Percentiles rank a stretch among this genome's conserved stretches.
Evolutionary conservation across 2,888 invertebrate species (phyloP).

Genomic region (Acanthopleura granulata): DNA sequence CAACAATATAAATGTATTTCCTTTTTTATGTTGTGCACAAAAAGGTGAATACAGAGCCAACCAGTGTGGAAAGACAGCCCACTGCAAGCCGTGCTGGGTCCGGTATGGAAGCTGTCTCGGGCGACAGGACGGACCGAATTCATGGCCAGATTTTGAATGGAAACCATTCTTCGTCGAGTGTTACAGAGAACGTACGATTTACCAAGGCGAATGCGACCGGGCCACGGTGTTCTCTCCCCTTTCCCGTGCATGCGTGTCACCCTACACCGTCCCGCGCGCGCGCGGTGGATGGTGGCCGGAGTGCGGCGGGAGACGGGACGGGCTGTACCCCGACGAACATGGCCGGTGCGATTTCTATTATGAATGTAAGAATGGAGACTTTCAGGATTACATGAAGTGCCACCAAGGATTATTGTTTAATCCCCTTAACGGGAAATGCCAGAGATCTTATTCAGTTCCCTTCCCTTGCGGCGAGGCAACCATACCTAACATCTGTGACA

Average conservation of each 20-base stretch:
- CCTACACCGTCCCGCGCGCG: conserved; percentile 34
- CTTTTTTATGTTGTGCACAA: neutral
- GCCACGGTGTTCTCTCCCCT: conserved; percentile 35
- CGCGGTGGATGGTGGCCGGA: conserved; percentile 34
- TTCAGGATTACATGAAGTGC: conserved; percentile 35
- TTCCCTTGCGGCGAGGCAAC: conserved; percentile 41
- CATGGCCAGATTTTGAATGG: conserved; percentile 40
- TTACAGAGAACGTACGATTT: conserved; percentile 40
- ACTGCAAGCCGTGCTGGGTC: conserved; percentile 45
- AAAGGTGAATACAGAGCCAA: conserved; percentile 45
- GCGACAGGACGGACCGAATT: conserved; percentile 36
- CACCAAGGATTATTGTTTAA: conserved; percentile 29
- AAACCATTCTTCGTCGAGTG: conserved; percentile 43
- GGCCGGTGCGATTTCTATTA: conserved; percentile 38
- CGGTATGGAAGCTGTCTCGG: conserved; percentile 40
- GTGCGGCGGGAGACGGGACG: conserved; percentile 33
- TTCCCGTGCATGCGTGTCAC: conserved; percentile 38
- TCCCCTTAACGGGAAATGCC: conserved; percentile 32
- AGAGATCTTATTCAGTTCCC: conserved; percentile 35
- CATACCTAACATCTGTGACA: conserved; percentile 36
- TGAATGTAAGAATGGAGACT: conserved; percentile 31
- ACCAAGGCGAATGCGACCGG: conserved; percentile 29
- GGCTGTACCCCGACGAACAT: conserved; percentile 36
- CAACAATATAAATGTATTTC: no score
- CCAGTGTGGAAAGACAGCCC: conserved; percentile 37